These are phyloP conservation scores for Flabesymbios commensalis DNA, from an alignment of 2,888 invertebrate genomes.

Conservation along the genomic window DNA sequence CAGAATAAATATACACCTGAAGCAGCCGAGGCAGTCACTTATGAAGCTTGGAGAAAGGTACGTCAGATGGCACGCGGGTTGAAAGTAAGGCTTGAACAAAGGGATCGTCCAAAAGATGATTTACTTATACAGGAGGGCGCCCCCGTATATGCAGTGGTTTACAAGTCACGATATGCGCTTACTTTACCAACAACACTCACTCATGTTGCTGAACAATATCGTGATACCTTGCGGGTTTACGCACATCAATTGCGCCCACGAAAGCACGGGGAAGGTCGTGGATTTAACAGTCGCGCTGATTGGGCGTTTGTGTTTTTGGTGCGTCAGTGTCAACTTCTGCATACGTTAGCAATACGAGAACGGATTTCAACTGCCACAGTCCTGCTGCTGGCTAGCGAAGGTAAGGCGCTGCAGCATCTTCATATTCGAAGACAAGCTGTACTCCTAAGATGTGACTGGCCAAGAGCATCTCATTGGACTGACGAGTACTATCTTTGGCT, in stretches of 20 bases:
- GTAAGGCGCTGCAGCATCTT: constrained; percentile 69
- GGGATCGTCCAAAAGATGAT: constrained; percentile 50
- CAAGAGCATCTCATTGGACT: constrained; percentile 71
- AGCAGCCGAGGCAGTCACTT: constrained; percentile 44
- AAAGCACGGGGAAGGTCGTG: constrained; percentile 70
- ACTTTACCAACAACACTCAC: background rate
- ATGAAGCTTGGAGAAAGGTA: constrained; percentile 65
- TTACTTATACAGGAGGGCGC: constrained; percentile 73
- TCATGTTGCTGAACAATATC: constrained; percentile 70
- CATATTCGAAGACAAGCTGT: constrained; percentile 75
- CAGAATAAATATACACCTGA: constrained; percentile 68
- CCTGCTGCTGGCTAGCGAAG: constrained; percentile 71
- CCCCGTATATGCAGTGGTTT: constrained; percentile 71
- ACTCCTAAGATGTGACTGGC: constrained; percentile 71
- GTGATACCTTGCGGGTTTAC: constrained; percentile 69
- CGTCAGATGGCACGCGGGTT: constrained; percentile 68
- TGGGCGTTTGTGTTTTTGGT: constrained; percentile 71
- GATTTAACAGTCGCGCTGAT: constrained; percentile 75
- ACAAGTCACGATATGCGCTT: constrained; percentile 68
- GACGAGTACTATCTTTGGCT: constrained; percentile 73
- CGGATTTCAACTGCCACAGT: constrained; percentile 78
- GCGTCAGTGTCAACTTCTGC: constrained; percentile 71
- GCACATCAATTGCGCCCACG: constrained; percentile 73
- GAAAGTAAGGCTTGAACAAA: constrained; percentile 70
- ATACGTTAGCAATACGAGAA: constrained; percentile 74